Evolutionary conservation across 2,888 invertebrate genomes (phyloP), one percentile per base, ranked within the genome.

Genomic region (Antheraea yamamai): DNA sequence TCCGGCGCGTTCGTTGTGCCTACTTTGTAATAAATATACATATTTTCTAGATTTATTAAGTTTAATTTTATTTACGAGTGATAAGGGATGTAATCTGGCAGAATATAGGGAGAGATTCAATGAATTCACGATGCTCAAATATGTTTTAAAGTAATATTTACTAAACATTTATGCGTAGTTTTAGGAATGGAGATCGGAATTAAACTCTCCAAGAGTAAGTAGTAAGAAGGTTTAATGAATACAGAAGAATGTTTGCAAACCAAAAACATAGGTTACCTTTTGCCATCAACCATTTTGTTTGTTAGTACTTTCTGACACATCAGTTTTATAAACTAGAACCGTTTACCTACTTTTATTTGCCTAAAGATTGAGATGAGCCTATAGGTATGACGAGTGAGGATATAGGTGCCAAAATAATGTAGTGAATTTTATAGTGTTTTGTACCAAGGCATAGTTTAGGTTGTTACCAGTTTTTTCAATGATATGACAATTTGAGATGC

Each of bases 181-280:
- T 88, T 88, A 89, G 88, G 87, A 84, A 83, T 3, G 84, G 84
- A 86, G 84, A 85, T 85, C 79, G 82, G 83, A 81, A 83, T 79
- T 78, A 81, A 83, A 81, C 83, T 80, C 79, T 83, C 79, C 80
- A 81, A 78, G 80, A 82, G 78, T 77, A 78, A 76, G 35, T 39
- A 39, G 35, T 78, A 78, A 74, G 80, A 79, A 80, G 82, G 82
- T 84, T 84, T 83, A 79, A 80, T 81, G 85, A 80, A 81, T 84
- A 85, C 83, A 84, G 86, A 84, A 89, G 85, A 84, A 83, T 86
- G 85, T 88, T 89, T 89, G 88, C 87, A 92, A 92, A 91, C 94
- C 94, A 94, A 94, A 94, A 92, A 94, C 89, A 86, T 92, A 92
- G 92, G 94, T 94, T 95, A 95, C 94, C 94, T 93, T 91, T 88